Base-by-base conservation (phyloP, 2,113 vertebrate genomes). In the Vanacampus margaritifer region DNA sequence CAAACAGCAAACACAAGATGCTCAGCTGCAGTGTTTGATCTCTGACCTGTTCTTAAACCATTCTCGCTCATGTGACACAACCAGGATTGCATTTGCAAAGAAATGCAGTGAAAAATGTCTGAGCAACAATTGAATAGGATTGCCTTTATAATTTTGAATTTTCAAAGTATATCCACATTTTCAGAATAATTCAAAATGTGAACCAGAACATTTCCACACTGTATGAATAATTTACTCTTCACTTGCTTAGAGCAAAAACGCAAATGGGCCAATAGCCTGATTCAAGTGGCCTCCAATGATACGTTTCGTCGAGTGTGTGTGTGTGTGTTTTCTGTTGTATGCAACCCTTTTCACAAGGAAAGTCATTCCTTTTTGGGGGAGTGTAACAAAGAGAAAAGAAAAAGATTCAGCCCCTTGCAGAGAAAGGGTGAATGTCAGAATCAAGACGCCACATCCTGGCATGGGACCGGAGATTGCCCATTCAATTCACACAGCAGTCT, bases 381-480 rank as follows among this genome's bases (percentile, higher is more conserved):
- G 36, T 12, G 21, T 14, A 26, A 64, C 24, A 48, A 64, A 32
- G 24, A 48, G 28, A 32, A 32, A 32, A 32, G 28, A 32, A 32
- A 32, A 10, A 10, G 8, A 64, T 64, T 64, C 43, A 32, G 16
- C 62, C 43, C 39, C 62, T 16, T 48, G 41, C 53, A 64, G 45
- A 26, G 62, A 6, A 26, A 43, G 26, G 23, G 35, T 64, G 67
- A 78, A 78, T 68, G 82, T 76, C 71, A 77, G 65, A 81, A 73
- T 79, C 23, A 73, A 84, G 84, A 80, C 14, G 65, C 82, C 78
- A 62, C 64, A 69, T 8, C n/a, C 73, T 85, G 82, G 82, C 73
- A 71, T 5, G 14, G 50, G 35, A 80, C 76, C 79, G n/a, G 17
- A 58, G 58, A 82, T 76, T 80, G 73, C 82, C 64, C 17, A 76